Evolutionary conservation across 2,888 invertebrate species (phyloP).

Genomic region (Mechanitis messenoides): DNA sequence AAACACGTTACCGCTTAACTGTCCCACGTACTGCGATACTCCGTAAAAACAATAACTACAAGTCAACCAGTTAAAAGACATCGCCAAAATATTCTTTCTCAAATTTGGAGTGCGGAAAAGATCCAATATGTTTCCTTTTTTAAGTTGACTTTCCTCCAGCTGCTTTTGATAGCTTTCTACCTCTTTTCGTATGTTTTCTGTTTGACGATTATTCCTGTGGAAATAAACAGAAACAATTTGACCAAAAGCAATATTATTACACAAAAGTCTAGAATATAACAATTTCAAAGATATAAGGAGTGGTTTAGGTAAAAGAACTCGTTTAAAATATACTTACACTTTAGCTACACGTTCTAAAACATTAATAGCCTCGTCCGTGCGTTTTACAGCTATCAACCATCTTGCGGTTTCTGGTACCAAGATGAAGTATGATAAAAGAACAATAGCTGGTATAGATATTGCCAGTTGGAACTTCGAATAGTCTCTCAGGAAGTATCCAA

Average conservation of each 20-base stretch:
- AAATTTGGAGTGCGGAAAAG: slow-evolving; percentile 84
- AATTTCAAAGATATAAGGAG: no score
- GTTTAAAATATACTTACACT: slow-evolving; percentile 44
- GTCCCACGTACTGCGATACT: slow-evolving; percentile 87
- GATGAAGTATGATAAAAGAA: slow-evolving; percentile 80
- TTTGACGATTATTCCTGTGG: slow-evolving; percentile 69
- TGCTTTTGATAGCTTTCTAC: slow-evolving; percentile 56
- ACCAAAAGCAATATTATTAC: no score
- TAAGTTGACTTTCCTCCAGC: slow-evolving; percentile 47
- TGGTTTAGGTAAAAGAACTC: no score
- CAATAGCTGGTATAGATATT: slow-evolving; percentile 75
- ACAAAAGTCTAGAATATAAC: no score
- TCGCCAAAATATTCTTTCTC: slow-evolving; percentile 81
- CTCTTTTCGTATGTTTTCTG: slow-evolving; percentile 58
- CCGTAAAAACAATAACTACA: slow-evolving; percentile 88
- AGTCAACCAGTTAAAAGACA: slow-evolving; percentile 87
- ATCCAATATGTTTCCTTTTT: slow-evolving; percentile 78
- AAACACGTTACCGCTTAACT: slow-evolving; percentile 87
- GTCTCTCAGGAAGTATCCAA: slow-evolving; percentile 79
- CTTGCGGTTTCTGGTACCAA: slow-evolving; percentile 87
- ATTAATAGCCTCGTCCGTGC: slow-evolving; percentile 78
- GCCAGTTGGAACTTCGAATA: slow-evolving; percentile 81
- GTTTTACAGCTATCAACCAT: slow-evolving; percentile 85
- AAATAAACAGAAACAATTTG: not conserved
- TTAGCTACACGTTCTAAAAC: slow-evolving; percentile 81